These are phyloP conservation scores for Elaphurus davidianus DNA, from an alignment of 2,113 vertebrate genomes.

Conservation along the genomic window DNA sequence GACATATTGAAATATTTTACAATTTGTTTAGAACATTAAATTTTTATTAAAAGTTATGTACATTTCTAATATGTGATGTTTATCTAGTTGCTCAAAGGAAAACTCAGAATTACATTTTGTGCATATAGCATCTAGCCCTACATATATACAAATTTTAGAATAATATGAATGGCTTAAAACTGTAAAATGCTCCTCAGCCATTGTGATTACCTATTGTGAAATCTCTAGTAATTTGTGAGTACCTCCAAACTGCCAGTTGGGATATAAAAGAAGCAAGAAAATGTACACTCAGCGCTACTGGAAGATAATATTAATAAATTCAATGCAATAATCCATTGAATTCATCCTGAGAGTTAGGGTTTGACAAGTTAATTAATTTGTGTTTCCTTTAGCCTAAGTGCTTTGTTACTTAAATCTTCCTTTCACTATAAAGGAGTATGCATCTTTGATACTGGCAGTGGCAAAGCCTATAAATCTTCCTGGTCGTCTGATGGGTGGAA, in stretches of 20 bases:
- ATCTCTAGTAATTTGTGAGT: not conserved
- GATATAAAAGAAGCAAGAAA: not conserved
- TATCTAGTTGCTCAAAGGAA: not conserved
- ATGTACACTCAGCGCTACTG: not conserved
- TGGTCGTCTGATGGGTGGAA: not conserved
- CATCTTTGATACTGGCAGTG: not conserved
- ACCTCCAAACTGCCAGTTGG: not conserved
- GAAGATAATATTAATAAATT: not conserved
- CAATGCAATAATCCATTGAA: not conserved
- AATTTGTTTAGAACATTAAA: not conserved
- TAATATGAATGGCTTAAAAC: not conserved
- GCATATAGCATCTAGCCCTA: not conserved
- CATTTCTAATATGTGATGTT: not conserved
- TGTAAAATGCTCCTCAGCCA: not conserved
- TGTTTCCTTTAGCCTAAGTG: not conserved
- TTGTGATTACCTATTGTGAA: not conserved
- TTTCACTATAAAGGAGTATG: not conserved
- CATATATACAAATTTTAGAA: not conserved
- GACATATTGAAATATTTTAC: not conserved
- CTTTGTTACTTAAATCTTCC: not conserved
- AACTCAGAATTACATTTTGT: not conserved
- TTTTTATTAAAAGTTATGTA: not conserved
- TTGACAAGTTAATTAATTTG: not conserved
- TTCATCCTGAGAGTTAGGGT: not conserved
- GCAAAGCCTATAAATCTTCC: not conserved